These are phyloP conservation scores for Aphelocoma coerulescens DNA, from an alignment of 2,113 vertebrate genomes.

Conservation along the genomic window DNA sequence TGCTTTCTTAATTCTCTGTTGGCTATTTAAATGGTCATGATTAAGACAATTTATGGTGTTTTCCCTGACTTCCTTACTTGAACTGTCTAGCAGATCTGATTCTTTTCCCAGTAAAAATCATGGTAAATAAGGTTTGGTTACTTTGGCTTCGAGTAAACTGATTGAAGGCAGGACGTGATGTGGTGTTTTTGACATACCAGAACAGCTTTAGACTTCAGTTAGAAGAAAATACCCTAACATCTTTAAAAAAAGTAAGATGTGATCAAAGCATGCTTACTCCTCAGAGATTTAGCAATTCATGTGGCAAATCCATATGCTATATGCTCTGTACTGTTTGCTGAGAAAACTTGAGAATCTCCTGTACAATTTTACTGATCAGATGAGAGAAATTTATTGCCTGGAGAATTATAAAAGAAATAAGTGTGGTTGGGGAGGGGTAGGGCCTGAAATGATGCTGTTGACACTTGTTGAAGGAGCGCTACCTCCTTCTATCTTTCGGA, in stretches of 20 bases:
- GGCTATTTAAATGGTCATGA: not conserved
- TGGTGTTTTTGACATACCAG: not conserved
- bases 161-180: not conserved
- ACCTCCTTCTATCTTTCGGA: not conserved
- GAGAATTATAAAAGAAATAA: not conserved
- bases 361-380: not conserved
- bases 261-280: slow-evolving; percentile 19
- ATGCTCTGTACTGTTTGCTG: not conserved
- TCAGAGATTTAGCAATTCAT: slow-evolving; percentile 5
- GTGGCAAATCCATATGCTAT: not conserved
- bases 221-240: not conserved
- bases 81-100: slow-evolving; percentile 25
- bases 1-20: slow-evolving; percentile 27
- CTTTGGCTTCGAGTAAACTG: not conserved
- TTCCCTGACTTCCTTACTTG: not conserved
- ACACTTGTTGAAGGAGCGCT: not conserved
- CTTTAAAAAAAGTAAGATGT: not conserved
- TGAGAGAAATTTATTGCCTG: not conserved
- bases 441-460: not conserved
- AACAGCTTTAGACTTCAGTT: not conserved
- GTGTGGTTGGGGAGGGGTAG: not conserved
- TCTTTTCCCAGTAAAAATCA: slow-evolving; percentile 1
- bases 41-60: not conserved
- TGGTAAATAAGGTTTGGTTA: not conserved
- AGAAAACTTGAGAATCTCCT: not conserved